Conservation (phyloP, 2,113 vertebrate genomes). For the Neotoma lepida region DNA sequence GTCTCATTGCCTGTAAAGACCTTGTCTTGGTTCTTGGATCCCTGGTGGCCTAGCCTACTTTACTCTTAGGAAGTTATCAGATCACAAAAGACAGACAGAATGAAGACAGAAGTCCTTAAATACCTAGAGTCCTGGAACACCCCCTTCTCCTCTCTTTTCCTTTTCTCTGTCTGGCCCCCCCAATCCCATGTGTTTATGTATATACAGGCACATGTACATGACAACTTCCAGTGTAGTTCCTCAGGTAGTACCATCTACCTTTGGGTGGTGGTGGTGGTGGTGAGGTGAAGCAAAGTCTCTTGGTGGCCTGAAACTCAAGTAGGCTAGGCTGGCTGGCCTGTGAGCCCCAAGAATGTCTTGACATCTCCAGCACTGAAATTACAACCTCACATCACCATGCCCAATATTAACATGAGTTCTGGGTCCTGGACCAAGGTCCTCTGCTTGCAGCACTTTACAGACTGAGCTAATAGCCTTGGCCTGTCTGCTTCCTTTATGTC, state of each 20-base stretch:
- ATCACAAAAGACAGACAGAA: neutral
- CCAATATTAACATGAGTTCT: neutral
- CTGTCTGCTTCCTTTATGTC: no score
- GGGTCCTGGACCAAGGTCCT: neutral
- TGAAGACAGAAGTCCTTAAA: neutral
- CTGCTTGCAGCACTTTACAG: neutral
- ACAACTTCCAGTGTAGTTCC: neutral
- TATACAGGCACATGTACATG: no score
- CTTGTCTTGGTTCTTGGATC: neutral
- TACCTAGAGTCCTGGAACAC: neutral
- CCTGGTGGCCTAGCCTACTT: neutral
- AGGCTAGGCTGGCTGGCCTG: neutral
- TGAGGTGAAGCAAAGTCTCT: no score
- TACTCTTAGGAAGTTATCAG: conserved; percentile 4
- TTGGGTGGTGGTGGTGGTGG: neutral
- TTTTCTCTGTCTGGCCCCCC: neutral
- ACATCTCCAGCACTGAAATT: neutral
- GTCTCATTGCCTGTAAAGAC: neutral
- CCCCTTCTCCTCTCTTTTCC: neutral
- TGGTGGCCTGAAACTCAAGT: neutral
- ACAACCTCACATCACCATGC: neutral
- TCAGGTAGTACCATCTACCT: neutral
- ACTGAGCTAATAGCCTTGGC: neutral
- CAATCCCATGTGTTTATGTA: neutral
- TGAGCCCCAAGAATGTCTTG: neutral